A percentile compares a stretch with the other conserved stretches of the same genome.
These are phyloP conservation scores for Lingula anatina DNA, from an alignment of 2,888 invertebrate species.

Conservation along the genomic window DNA sequence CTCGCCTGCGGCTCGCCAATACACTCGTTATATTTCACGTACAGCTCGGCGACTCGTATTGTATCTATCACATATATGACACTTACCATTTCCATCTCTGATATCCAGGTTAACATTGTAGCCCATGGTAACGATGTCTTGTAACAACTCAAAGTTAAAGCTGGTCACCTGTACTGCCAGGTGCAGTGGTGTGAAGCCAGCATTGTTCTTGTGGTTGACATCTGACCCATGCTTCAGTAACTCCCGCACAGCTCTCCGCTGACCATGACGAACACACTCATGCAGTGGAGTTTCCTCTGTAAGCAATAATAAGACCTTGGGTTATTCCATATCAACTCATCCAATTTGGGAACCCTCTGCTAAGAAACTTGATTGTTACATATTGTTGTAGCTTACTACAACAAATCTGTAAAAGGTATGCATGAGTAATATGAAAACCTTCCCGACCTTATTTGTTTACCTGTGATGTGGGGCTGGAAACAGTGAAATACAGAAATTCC, in stretches of 20 bases:
- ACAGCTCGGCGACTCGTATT: too few species aligned
- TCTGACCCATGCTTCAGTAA: slow-evolving; percentile 42
- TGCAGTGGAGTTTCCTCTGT: slow-evolving; percentile 45
- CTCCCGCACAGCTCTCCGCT: slow-evolving; percentile 33
- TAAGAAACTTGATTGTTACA: too few species aligned
- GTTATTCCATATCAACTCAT: too few species aligned
- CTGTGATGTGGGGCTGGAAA: too few species aligned
- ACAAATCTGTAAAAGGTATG: too few species aligned
- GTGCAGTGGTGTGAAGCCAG: slow-evolving; percentile 38
- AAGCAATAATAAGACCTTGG: slow-evolving; percentile 3
- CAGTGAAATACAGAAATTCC: too few species aligned
- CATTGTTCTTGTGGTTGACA: slow-evolving; percentile 35
- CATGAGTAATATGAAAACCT: too few species aligned
- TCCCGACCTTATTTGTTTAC: too few species aligned
- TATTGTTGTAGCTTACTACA: too few species aligned
- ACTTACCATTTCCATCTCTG: slow-evolving; percentile 19
- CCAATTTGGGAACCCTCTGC: too few species aligned
- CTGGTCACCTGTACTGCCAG: slow-evolving; percentile 32
- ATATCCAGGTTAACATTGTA: slow-evolving; percentile 41
- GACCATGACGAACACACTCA: slow-evolving; percentile 40
- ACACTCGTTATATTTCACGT: too few species aligned
- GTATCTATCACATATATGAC: neutral
- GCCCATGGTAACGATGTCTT: slow-evolving; percentile 31
- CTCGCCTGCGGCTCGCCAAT: too few species aligned
- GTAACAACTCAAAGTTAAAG: slow-evolving; percentile 28